phyloP scores from a whole-genome alignment of 2,797 vertebrate species.

The Cichlasoma orientale region DNA sequence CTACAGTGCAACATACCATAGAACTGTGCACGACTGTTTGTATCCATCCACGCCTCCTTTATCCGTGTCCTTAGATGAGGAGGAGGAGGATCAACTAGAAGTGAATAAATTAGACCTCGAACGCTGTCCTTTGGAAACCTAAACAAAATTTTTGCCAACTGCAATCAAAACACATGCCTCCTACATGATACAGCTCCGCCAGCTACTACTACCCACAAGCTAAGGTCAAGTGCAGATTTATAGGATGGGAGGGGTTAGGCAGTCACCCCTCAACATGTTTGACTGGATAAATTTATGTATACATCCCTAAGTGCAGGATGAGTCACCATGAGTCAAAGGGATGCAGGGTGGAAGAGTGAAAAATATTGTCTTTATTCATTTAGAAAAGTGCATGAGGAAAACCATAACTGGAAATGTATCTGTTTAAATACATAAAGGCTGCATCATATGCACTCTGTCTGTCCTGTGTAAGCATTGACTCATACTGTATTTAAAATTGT shows the following conservation, averaged over 20 bases:
- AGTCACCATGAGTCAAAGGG: constrained; percentile 16
- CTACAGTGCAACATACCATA: neutral
- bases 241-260: neutral
- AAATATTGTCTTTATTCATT: neutral
- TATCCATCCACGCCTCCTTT: neutral
- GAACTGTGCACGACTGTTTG: constrained; percentile 4
- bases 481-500: neutral
- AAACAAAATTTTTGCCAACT: neutral
- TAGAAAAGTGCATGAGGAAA: constrained; percentile 1
- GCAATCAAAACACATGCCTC: constrained; percentile 24
- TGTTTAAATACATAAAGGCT: neutral
- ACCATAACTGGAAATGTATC: constrained; percentile 1
- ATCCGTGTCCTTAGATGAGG: neutral
- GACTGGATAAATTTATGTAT: constrained; percentile 7
- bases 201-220: constrained; percentile 1
- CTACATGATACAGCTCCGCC: constrained; percentile 7
- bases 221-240: constrained; percentile 23
- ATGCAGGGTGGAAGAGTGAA: neutral
- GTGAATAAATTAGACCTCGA: constrained; percentile 14
- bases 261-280: neutral
- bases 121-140: neutral
- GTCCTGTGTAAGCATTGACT: neutral
- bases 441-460: neutral
- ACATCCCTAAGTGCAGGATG: neutral
- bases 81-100: neutral